phyloP scores from a whole-genome alignment of 2,888 invertebrate genomes.

The Brassicogethes aeneus region DNA sequence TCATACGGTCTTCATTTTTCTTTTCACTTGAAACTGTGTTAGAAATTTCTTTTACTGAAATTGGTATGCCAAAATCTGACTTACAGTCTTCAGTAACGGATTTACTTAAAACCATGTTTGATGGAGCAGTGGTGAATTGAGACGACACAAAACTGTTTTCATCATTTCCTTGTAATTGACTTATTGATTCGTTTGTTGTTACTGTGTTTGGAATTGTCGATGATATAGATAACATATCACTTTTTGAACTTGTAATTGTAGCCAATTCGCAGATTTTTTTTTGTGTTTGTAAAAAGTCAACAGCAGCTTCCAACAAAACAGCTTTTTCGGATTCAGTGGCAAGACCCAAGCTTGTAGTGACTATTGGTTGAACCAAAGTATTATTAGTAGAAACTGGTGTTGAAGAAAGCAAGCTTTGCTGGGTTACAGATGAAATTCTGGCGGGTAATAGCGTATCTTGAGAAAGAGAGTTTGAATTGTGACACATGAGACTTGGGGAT shows the following conservation, averaged over 20 bases:
- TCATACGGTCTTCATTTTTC: constrained; percentile 45
- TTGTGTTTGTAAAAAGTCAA: constrained; percentile 59
- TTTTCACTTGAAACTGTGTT: constrained; percentile 32
- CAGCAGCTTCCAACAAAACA: constrained; percentile 67
- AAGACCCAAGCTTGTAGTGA: constrained; percentile 28
- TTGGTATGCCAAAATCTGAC: constrained; percentile 23
- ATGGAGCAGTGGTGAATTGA: constrained; percentile 7
- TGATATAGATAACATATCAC: constrained; percentile 23
- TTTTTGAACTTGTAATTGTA: constrained; percentile 19
- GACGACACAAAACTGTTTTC: constrained; percentile 19
- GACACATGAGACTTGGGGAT: constrained; percentile 53
- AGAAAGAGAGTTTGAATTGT: constrained; percentile 26
- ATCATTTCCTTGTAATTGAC: constrained; percentile 20
- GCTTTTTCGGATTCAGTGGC: constrained; percentile 59
- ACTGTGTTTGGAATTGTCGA: constrained; percentile 9
- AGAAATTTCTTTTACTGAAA: constrained; percentile 30
- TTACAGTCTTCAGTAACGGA: constrained; percentile 15
- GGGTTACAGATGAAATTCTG: constrained; percentile 23
- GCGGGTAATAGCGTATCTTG: constrained; percentile 18
- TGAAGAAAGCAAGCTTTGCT: constrained; percentile 27
- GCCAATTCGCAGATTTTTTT: constrained; percentile 46
- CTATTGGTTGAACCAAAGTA: constrained; percentile 24
- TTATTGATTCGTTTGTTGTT: constrained; percentile 4
- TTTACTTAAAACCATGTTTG: constrained; percentile 10
- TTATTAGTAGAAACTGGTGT: constrained; percentile 29